phyloP scores from a whole-genome alignment of 2,113 vertebrate species.

The Leiothrix lutea region DNA sequence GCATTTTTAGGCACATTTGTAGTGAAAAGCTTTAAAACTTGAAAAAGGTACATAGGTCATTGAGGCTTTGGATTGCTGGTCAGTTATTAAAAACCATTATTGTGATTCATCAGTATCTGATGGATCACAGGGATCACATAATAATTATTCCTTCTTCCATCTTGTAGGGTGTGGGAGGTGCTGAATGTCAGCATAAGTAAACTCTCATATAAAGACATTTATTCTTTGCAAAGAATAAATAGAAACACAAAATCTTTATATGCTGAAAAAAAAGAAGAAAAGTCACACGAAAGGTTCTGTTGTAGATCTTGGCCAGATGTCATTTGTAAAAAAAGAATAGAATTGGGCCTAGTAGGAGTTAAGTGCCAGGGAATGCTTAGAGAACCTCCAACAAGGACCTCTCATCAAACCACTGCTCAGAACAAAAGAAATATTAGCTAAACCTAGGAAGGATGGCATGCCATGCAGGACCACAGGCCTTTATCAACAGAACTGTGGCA shows the following conservation, averaged over 20 bases:
- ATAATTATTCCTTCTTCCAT: not conserved
- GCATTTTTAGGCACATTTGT: not conserved
- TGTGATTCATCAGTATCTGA: not conserved
- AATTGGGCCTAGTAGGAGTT: not conserved
- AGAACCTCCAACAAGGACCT: not conserved
- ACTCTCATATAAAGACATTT: not conserved
- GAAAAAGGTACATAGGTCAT: rapidly evolving
- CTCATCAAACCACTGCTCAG: not conserved
- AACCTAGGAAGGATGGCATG: not conserved
- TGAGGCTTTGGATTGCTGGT: not conserved
- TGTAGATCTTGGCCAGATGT: not conserved
- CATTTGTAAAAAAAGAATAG: not conserved
- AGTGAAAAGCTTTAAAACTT: not conserved
- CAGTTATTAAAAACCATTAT: not conserved
- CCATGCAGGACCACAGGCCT: not conserved
- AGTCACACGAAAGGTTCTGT: not conserved
- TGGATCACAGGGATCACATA: not conserved
- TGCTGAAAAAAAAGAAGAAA: not conserved
- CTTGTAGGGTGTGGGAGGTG: not conserved
- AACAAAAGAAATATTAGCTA: not conserved
- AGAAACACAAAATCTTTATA: not conserved
- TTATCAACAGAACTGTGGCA: not conserved
- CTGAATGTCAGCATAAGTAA: not conserved
- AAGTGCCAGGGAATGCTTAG: not conserved
- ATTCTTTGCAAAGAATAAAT: not conserved